phyloP scores from a whole-genome alignment of 1,140 invertebrate genomes.

The Bombus vancouverensis region DNA sequence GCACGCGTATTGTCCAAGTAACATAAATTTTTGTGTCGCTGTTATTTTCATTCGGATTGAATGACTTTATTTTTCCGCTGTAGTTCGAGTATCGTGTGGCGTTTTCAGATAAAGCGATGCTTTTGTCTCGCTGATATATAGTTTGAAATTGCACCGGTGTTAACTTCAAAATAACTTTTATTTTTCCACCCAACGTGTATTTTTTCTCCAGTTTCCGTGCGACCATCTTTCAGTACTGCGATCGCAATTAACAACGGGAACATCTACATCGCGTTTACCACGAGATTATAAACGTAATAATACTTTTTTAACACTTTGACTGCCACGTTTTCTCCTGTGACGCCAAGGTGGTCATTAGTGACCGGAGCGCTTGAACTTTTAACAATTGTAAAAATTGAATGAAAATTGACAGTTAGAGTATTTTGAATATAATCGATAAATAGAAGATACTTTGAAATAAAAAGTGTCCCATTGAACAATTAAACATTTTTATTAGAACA shows the following conservation, averaged over 20 bases:
- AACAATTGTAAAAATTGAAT: no score
- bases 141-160: neutral
- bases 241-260: no score
- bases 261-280: neutral
- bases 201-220: neutral
- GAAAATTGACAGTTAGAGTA: no score
- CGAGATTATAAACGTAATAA: no score
- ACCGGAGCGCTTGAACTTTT: no score
- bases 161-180: neutral
- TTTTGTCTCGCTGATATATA: constrained; percentile 13
- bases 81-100: neutral
- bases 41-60: constrained; percentile 28
- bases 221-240: neutral
- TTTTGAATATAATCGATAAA: no score
- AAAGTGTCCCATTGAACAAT: no score
- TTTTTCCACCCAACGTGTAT: neutral
- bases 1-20: neutral
- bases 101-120: constrained; percentile 12
- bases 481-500: no score
- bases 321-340: no score
- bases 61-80: constrained; percentile 27
- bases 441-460: no score
- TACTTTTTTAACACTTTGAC: no score
- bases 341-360: fast-evolving
- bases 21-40: neutral